Percentiles rank a stretch among this genome's conserved stretches.
These are phyloP conservation scores for Chloebia gouldiae DNA, from an alignment of 2,113 vertebrate genomes.

Conservation along the genomic window DNA sequence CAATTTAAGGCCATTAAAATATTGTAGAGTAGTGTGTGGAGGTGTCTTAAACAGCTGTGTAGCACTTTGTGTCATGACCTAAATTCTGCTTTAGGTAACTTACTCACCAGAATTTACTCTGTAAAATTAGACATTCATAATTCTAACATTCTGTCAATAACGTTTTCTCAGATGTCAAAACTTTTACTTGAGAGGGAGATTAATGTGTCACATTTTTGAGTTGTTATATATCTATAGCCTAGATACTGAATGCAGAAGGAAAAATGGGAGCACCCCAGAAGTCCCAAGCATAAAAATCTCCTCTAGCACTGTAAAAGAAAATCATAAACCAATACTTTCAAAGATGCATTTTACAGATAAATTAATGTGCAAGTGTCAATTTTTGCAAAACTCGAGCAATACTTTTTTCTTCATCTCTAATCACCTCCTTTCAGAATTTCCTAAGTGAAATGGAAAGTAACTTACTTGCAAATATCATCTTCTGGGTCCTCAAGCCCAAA, in stretches of 20 bases:
- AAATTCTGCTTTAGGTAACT: not conserved
- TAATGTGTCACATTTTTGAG: not conserved
- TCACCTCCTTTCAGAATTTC: not conserved
- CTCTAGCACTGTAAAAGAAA: not conserved
- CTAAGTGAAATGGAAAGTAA: not conserved
- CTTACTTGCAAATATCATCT: conserved; percentile 98
- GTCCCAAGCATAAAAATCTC: not conserved
- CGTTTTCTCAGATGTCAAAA: not conserved
- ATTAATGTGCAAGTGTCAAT: not conserved
- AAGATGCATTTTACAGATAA: not conserved
- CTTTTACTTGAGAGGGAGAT: not conserved
- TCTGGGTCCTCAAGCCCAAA: conserved; percentile 98
- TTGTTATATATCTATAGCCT: not conserved
- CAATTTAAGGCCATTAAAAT: not conserved
- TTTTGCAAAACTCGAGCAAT: not conserved
- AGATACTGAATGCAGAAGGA: not conserved
- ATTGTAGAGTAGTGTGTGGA: not conserved
- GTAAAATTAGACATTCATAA: not conserved
- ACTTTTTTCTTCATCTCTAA: not conserved
- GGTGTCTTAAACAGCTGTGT: accelerated
- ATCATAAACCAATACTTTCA: not conserved
- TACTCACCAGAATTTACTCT: not conserved
- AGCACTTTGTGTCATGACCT: not conserved
- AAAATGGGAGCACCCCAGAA: not conserved
- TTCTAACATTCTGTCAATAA: not conserved